These are phyloP conservation scores for Pseudochirops cupreus DNA, from an alignment of 2,797 vertebrate species.

Conservation along the genomic window DNA sequence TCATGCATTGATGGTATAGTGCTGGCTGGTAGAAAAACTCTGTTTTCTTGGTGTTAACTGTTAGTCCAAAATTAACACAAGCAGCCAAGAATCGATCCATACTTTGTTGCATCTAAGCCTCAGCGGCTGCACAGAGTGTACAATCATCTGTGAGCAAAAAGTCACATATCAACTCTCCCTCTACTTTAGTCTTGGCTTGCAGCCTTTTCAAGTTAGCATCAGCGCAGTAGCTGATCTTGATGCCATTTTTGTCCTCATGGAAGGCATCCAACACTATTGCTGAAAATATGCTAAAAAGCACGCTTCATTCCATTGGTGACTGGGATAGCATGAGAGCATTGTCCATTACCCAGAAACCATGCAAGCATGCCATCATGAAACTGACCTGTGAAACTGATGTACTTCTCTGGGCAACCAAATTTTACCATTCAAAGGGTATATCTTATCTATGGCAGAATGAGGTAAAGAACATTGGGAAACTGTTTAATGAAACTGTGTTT, in stretches of 20 bases:
- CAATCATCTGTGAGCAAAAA: not conserved
- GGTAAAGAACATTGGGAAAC: constrained; percentile 4
- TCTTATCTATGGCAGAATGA: not conserved
- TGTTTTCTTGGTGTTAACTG: not conserved
- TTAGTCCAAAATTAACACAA: not conserved
- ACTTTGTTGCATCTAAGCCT: not conserved
- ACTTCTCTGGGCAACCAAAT: not conserved
- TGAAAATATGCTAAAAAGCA: not conserved
- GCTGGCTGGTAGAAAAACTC: not conserved
- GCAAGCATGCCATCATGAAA: not conserved
- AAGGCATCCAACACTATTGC: not conserved
- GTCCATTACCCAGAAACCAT: not conserved
- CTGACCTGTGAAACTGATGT: not conserved
- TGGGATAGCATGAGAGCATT: not conserved
- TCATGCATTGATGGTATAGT: not conserved
- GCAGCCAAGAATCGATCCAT: not conserved
- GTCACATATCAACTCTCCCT: not conserved
- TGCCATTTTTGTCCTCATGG: not conserved
- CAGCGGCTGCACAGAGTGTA: too few species aligned
- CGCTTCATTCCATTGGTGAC: not conserved
- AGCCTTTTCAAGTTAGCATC: not conserved
- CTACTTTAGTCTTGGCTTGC: not conserved
- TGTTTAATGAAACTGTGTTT: not conserved
- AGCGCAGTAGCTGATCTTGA: not conserved
- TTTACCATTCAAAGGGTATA: not conserved